Percentiles rank a stretch among this genome's conserved stretches.
Conservation (phyloP, 1,140 invertebrate species). For the Sycophila sp. region DNA sequence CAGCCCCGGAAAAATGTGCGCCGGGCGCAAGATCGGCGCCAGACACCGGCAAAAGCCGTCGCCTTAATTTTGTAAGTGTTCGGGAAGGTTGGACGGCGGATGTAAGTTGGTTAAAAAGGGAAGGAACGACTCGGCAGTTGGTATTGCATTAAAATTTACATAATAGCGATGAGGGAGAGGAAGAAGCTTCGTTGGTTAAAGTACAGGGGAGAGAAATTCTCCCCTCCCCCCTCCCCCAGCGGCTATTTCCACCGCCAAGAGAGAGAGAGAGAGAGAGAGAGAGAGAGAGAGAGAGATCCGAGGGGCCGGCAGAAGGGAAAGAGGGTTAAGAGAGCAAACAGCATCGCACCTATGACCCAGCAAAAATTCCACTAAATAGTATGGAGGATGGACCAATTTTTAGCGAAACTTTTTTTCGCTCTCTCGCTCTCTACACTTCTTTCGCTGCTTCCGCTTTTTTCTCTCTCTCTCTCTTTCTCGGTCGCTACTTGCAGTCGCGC, state of each 20-base stretch:
- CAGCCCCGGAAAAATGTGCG: not conserved
- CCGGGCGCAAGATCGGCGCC: not conserved
- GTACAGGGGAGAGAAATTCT: not conserved
- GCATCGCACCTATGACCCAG: not conserved
- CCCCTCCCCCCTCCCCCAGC: no score
- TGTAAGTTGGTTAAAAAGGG: conserved; percentile 46
- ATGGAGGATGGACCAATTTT: not conserved
- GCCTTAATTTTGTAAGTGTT: conserved; percentile 50
- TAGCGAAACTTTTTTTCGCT: no score
- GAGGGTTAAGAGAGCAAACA: not conserved
- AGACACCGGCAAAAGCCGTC: not conserved
- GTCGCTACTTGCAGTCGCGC: not conserved
- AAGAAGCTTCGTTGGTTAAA: not conserved
- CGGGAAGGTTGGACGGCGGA: conserved; percentile 38
- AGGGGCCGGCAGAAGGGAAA: not conserved
- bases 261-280: no score
- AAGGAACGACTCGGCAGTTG: conserved; percentile 24
- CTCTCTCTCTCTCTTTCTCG: not conserved
- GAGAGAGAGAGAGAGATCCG: not conserved
- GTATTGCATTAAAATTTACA: conserved; percentile 54
- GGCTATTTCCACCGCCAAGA: no score
- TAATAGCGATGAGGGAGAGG: conserved; percentile 39
- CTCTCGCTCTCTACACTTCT: not conserved
- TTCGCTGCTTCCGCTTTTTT: not conserved
- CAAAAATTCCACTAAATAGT: not conserved